Evolutionary conservation across 2,888 invertebrate species (phyloP).

Genomic region (Tipula helvola): DNA sequence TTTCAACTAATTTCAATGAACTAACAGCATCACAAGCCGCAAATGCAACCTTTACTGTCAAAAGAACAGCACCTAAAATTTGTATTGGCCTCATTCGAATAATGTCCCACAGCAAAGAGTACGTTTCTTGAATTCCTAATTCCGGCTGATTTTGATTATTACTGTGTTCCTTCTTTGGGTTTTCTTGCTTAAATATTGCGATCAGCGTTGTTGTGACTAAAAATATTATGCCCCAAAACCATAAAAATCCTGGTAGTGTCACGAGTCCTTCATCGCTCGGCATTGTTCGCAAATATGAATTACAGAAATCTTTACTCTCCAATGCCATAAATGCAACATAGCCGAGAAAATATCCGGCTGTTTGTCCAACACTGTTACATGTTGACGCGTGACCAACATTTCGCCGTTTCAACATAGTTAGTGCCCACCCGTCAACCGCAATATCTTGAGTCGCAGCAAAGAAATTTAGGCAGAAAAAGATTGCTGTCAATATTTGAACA

Average conservation of each 20-base stretch:
- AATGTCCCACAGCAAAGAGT: slow-evolving; percentile 70
- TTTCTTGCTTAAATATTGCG: slow-evolving; percentile 77
- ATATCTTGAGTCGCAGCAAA: slow-evolving; percentile 99
- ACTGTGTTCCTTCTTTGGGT: slow-evolving; percentile 27
- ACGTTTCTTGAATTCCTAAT: slow-evolving; percentile 53
- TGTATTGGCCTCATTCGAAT: slow-evolving; percentile 71
- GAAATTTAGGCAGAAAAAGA: slow-evolving; percentile 88
- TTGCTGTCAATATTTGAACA: slow-evolving; percentile 62
- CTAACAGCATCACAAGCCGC: slow-evolving; percentile 93
- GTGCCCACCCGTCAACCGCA: slow-evolving; percentile 98
- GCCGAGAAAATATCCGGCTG: slow-evolving; percentile 92
- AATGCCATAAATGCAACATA: slow-evolving; percentile 93
- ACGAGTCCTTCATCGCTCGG: slow-evolving; percentile 61
- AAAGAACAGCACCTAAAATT: slow-evolving; percentile 61
- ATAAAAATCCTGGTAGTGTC: slow-evolving; percentile 69
- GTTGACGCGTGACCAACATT: slow-evolving; percentile 98
- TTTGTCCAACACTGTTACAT: slow-evolving; percentile 97
- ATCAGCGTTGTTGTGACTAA: slow-evolving; percentile 81
- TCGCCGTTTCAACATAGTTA: slow-evolving; percentile 94
- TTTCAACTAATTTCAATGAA: slow-evolving; percentile 87
- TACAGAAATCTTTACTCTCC: slow-evolving; percentile 93
- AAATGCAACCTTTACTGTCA: slow-evolving; percentile 90
- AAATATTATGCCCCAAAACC: slow-evolving; percentile 92
- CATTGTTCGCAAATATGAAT: slow-evolving; percentile 67
- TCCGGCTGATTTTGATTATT: slow-evolving; percentile 33